Base-by-base conservation (phyloP, 2,113 vertebrate genomes). In the Actenoides lindsayi region DNA sequence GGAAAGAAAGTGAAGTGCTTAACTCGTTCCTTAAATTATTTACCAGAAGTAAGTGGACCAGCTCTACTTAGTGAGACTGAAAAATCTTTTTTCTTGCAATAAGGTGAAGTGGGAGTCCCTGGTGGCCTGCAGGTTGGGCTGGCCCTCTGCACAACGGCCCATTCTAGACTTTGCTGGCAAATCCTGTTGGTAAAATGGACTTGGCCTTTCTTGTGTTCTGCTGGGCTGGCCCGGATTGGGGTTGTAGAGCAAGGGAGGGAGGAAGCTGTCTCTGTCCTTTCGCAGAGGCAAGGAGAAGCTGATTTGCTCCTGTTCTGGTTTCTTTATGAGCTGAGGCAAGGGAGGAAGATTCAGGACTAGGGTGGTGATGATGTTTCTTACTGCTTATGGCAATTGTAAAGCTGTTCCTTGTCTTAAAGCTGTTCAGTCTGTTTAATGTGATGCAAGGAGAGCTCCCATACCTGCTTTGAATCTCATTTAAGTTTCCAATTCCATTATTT, bases 1-100 rank as follows among this genome's bases (percentile, higher is more conserved):
- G 15, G 18, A 7, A 30, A 8, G 3, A 28, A 71, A 39, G 54
- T 10, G 4, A 39, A 77, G 60, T 35, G 73, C 63, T 94, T 84
- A 92, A 95, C 54, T 31, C 41, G 2, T 46, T 31, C 37, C 42
- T 83, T 95, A 68, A 92, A 70, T 96, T 96, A 95, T 83, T 93
- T 51, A 74, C 76, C 23, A 30, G 41, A 35, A 60, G 33, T 51
- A 82, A 80, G 63, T 75, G 90, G 48, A 65, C 53, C 28, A 33
- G 73, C 69, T 89, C 74, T 91, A 33, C 28, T 57, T 24, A 59
- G 71, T 48, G 80, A 95, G 73, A 83, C 25, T 82, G 60, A 48
- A 87, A 33, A 74, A 56, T 39, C 20, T 14, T 74, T 57, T 54
- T 42, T 92, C 50, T 62, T 67, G 51, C 30, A n/a, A 28, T 48